Evolutionary conservation across 2,113 vertebrate genomes (phyloP), one percentile per base, ranked within the genome.

Genomic region (Planiliza haematocheilus): DNA sequence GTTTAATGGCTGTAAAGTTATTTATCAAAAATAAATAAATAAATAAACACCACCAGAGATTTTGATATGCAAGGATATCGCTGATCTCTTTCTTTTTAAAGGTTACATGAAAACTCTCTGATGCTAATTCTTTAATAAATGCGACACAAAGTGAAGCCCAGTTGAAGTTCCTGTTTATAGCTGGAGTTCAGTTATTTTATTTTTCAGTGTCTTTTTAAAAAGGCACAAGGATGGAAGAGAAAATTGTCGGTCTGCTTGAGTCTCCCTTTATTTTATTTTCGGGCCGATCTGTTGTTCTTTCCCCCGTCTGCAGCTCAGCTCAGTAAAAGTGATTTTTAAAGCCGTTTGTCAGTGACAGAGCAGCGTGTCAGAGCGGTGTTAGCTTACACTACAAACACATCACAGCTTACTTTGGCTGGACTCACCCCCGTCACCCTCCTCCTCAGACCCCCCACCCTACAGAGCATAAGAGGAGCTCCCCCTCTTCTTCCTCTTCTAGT

Each of bases 371-470:
- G 45, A 51, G 63, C 0, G 55, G 88, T 88, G 74, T 90, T 48
- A 49, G n/a, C 16, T 90, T 89, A 86, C 88, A 66, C 56, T 73
- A 64, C 57, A 88, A 84, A 88, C 79, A 86, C 59, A 67, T 79
- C 48, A 20, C 70, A 71, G 79, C 70, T 85, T 64, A 72, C 76
- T 89, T 78, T 88, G 81, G 66, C 67, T 45, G 59, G 20, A 70
- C 55, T 46, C 8, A 6, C 21, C 13, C 14, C 8, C 18, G 5
- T 30, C 64, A 63, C 7, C 52, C 16, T 41, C 24, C 50, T n/a
- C n/a, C 18, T 4, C 46, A 42, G 18, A 38, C 45, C 46, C 61
- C 12, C 50, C 20, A 20, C 39, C 67, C 52, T 7, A 21, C 56
- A 62, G 37, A 37, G 50, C 8, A 18, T 24, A 9, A 57, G 7